These are phyloP conservation scores for Amiota minor DNA, from an alignment of 2,888 invertebrate genomes.

Conservation along the genomic window DNA sequence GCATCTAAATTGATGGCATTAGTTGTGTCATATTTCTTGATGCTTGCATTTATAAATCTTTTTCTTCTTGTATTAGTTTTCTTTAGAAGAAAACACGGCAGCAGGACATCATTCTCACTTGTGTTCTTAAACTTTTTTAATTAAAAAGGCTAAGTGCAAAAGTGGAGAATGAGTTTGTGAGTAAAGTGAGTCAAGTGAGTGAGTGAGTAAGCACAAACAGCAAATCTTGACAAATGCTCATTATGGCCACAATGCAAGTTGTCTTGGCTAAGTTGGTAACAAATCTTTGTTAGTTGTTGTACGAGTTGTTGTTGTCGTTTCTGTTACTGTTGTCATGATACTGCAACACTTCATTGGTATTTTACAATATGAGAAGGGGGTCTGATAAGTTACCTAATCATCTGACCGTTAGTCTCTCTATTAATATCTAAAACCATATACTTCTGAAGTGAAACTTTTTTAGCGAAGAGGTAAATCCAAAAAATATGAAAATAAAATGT, in stretches of 20 bases:
- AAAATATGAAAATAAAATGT: too few species aligned
- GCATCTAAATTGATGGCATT: too few species aligned
- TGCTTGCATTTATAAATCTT: slow-evolving; percentile 19
- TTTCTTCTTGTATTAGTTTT: neutral
- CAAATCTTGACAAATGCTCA: slow-evolving; percentile 54
- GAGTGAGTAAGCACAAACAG: neutral
- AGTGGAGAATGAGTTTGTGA: slow-evolving; percentile 23
- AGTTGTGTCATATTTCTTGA: slow-evolving; percentile 13
- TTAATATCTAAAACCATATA: too few species aligned
- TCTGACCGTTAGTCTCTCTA: too few species aligned
- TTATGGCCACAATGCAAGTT: slow-evolving; percentile 22
- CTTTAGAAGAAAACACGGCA: slow-evolving; percentile 1
- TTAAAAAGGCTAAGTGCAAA: slow-evolving; percentile 49
- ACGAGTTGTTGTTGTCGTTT: neutral
- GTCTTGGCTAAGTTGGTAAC: slow-evolving; percentile 53
- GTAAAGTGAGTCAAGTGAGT: neutral
- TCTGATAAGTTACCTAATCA: too few species aligned
- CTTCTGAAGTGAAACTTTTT: too few species aligned
- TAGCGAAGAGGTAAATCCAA: too few species aligned
- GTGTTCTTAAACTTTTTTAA: slow-evolving; percentile 61
- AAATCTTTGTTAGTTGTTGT: slow-evolving; percentile 63
- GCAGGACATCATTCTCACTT: neutral
- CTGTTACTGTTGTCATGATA: slow-evolving; percentile 6
- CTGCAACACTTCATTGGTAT: neutral
- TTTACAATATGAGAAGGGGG: too few species aligned